Base-by-base conservation (phyloP, 2,888 invertebrate genomes). In the Papilio gigon region DNA sequence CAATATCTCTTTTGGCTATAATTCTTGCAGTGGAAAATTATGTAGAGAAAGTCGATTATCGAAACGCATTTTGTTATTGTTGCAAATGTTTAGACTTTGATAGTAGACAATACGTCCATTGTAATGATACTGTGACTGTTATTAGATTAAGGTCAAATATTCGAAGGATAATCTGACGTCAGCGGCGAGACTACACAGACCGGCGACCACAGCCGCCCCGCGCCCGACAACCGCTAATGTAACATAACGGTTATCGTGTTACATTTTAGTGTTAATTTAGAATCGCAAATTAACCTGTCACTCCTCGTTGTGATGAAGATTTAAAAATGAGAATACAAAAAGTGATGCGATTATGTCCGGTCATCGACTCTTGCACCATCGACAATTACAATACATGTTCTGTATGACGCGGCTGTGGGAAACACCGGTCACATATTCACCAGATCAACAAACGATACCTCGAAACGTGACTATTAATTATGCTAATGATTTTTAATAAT, bases 111-210 rank as follows among this genome's bases (percentile, higher is more conserved):
- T 53, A 30, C 17, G 3, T 27, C 53, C 11, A 47, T 27, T n/a
- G 47, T 44, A 33, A 42, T 80, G 75, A 79, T 80, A 80, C 80
- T 73, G 72, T 65, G 74, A 74, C 74, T 77, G 77, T 75, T 84
- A 80, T 74, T 80, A 80, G 81, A 87, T 83, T 86, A 88, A 89
- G 87, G 86, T 77, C 74, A 85, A 77, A 80, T 84, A 80, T 84
- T 84, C 80, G 77, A 80, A 81, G 78, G 78, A 81, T 79, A 81
- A 78, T 74, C 67, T 89, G 83, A 89, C 87, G 89, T 88, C 85
- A 89, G 72, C 70, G 67, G 37, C 76, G 78, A 83, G 82, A 78
- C 76, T 77, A 83, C 82, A 78, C 76, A 77, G 73, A 77, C 79
- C 82, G 80, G 82, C 84, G 82, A 84, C 78, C 78, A 78, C 78